Conservation (phyloP, 2,113 vertebrate species). For the Miniopterus natalensis region DNA sequence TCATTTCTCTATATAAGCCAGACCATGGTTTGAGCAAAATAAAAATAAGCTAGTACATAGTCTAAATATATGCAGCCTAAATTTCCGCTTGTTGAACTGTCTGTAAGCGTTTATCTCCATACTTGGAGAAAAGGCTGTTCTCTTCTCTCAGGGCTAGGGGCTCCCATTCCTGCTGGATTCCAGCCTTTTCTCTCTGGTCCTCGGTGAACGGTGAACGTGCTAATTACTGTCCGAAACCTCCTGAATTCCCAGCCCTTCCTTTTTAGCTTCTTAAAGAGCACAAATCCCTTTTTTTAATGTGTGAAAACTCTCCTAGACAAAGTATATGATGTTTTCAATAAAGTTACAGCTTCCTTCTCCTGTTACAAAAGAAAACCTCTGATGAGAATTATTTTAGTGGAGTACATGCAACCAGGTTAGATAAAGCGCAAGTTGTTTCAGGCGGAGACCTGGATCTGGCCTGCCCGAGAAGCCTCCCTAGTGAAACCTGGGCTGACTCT, state of each 20-base stretch:
- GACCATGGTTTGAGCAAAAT: conserved; percentile 36
- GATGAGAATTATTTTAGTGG: conserved; percentile 54
- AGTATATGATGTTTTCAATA: not conserved
- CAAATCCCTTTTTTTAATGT: not conserved
- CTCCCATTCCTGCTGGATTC: not conserved
- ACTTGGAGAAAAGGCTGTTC: not conserved
- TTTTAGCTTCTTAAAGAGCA: conserved; percentile 38
- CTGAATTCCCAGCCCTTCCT: not conserved
- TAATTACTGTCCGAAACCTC: not conserved
- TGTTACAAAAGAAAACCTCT: not conserved
- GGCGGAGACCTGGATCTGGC: not conserved
- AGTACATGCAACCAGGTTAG: not conserved
- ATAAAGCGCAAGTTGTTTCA: not conserved
- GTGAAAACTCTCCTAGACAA: not conserved
- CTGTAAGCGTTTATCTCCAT: not conserved
- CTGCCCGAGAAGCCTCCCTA: not conserved
- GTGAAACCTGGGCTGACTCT: not conserved
- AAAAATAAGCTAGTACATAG: not conserved
- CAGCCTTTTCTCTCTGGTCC: conserved; percentile 53
- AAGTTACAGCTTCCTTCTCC: not conserved
- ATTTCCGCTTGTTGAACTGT: conserved; percentile 8
- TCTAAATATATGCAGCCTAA: not conserved
- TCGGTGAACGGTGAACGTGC: not conserved
- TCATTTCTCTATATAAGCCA: conserved; percentile 36
- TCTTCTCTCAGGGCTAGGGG: not conserved